Evolutionary conservation across 2,797 vertebrate genomes (phyloP), one percentile per base, ranked within the genome.

Genomic region (Oophaga sylvatica): DNA sequence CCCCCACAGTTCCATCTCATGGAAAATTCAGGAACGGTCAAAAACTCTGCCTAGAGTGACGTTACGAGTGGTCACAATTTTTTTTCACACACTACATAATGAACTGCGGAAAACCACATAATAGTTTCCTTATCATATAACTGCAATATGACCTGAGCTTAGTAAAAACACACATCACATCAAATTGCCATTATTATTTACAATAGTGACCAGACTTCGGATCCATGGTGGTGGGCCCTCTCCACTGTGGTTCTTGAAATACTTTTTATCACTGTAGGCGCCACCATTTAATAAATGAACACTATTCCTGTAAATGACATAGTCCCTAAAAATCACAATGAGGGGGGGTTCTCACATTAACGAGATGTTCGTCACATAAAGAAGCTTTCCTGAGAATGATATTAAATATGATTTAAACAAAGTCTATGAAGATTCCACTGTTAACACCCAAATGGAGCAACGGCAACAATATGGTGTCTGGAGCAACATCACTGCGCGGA

Each of bases 381-480:
- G 41, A 48, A 60, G 59, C 57, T 81, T 87, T 87, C 85, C 85
- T 87, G 78, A 86, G 85, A 84, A 53, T 62, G 7, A 26, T 67
- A 67, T 48, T 6, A 35, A 65, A 16, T n/a, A 26, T 16, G 10
- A 26, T 80, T 63, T 63, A 63, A 45, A 63, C 22, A 9, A 11
- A 48, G 48, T 75, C 71, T n/a, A 20, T 63, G 20, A 81, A 10
- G 62, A n/a, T 22, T 73, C 65, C 29, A 17, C 22, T 71, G 17
- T 2, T 20, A 67, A 56, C 59, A 67, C 79, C 73, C 41, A 65
- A 63, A 29, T 75, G 63, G 29, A 62, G 10, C 78, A 87, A 16
- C 70, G 19, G 31, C 77, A 78, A 57, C 13, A 67, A 75, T 12
- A 67, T 0, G 45, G 45, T 65, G n/a, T 22, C 79, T 22, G 57